These are phyloP conservation scores for Pseudeuparius sepicola DNA, from an alignment of 2,888 invertebrate species.

Conservation along the genomic window DNA sequence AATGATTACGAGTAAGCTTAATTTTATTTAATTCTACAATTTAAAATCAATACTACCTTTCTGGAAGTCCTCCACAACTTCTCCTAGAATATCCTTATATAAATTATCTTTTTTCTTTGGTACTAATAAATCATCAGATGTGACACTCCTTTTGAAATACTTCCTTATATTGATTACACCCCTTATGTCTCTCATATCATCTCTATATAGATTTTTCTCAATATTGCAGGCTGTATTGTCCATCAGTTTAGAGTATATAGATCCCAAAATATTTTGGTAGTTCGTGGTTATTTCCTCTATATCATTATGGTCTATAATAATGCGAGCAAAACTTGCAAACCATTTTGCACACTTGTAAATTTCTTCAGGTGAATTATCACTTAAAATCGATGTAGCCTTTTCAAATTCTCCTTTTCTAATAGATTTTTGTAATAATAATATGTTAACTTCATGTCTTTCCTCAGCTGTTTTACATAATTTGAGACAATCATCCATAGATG, in stretches of 20 bases:
- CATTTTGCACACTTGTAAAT: constrained; percentile 13
- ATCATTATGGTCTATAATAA: constrained; percentile 1
- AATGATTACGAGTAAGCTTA: too few relatives aligned
- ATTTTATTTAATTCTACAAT: too few relatives aligned
- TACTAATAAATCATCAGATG: constrained; percentile 17
- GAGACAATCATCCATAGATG: constrained; percentile 36
- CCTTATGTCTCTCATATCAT: constrained; percentile 15
- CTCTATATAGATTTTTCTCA: constrained; percentile 10
- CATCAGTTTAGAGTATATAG: constrained; percentile 17
- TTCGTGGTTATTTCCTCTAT: constrained; percentile 12
- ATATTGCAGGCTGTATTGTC: constrained; percentile 7
- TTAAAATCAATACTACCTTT: too few relatives aligned
- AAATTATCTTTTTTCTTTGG: constrained; percentile 14
- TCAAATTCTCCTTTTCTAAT: constrained; percentile 26
- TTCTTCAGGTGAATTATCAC: too few relatives aligned
- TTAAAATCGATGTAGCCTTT: too few relatives aligned
- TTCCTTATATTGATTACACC: constrained; percentile 21
- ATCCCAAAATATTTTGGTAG: constrained; percentile 18
- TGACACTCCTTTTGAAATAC: constrained; percentile 18
- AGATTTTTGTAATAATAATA: constrained; percentile 31
- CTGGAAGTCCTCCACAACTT: constrained; percentile 16
- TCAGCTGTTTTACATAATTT: constrained; percentile 24
- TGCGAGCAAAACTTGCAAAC: too few relatives aligned
- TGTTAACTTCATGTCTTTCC: constrained; percentile 30
- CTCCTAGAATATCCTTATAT: constrained; percentile 20